A percentile compares a stretch with the other conserved stretches of the same genome.
Evolutionary conservation across 35 echinoderm and acorn worm species (phyloP).

Genomic region (Nesometra sesokonis): DNA sequence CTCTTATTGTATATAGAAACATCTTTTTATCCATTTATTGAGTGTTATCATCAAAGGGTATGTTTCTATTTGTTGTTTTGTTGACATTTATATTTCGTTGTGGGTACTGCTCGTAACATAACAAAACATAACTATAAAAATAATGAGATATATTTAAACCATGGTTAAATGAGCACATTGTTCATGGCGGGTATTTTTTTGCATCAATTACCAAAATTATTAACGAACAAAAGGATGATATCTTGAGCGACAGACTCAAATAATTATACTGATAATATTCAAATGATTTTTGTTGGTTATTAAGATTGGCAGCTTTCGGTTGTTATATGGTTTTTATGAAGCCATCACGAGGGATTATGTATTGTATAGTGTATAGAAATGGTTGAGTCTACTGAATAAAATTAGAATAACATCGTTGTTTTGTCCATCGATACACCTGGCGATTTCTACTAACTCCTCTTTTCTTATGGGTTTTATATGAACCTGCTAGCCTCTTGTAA

Average conservation of each 20-base stretch:
- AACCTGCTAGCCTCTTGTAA: background rate
- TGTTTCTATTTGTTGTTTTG: too few relatives aligned
- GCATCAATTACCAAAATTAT: background rate
- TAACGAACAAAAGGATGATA: background rate
- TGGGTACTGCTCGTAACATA: too few relatives aligned
- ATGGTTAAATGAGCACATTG: too few relatives aligned
- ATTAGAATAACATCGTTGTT: background rate
- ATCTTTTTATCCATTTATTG: too few relatives aligned
- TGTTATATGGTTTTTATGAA: too few relatives aligned
- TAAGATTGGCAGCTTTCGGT: background rate
- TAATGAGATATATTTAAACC: too few relatives aligned
- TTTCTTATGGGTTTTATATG: background rate
- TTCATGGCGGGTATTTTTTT: too few relatives aligned
- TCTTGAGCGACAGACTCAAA: background rate
- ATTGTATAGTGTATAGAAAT: background rate
- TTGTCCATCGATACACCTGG: background rate
- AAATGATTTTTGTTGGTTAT: background rate
- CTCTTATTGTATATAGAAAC: too few relatives aligned
- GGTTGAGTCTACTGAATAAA: background rate
- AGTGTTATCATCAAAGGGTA: too few relatives aligned
- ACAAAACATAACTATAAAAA: too few relatives aligned
- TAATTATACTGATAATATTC: background rate
- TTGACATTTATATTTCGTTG: too few relatives aligned
- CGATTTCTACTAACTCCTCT: background rate
- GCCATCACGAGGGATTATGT: background rate